A percentile compares a stretch with the other conserved stretches of the same genome.
phyloP scores from a whole-genome alignment of 2,797 vertebrate species.

The Cynodonichthys magdalenae region DNA sequence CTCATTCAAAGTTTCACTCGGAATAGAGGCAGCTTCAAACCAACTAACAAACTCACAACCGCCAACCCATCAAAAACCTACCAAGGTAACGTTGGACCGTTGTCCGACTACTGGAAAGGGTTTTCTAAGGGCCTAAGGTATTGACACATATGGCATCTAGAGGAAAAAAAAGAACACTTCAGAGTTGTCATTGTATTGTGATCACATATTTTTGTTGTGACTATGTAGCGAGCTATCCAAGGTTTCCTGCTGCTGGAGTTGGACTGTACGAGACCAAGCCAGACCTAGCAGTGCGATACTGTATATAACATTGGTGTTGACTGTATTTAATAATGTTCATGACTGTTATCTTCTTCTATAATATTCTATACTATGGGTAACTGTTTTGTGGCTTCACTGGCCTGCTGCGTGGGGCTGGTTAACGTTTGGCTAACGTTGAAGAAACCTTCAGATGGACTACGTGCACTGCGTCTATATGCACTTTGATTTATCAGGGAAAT shows the following conservation, averaged over 20 bases:
- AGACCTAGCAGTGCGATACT: conserved; percentile 94
- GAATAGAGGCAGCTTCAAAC: conserved; percentile 87
- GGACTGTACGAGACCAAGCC: conserved; percentile 81
- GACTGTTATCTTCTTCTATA: conserved; percentile 95
- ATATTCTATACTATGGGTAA: conserved; percentile 89
- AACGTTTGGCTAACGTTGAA: conserved; percentile 79
- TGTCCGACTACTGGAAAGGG: conserved; percentile 72
- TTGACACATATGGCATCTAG: conserved; percentile 69
- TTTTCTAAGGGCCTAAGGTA: conserved; percentile 78
- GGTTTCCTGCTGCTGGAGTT: conserved; percentile 86
- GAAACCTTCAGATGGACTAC: conserved; percentile 90
- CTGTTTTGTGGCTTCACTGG: conserved; percentile 92
- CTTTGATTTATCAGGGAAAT: conserved; percentile 99
- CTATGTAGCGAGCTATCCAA: conserved; percentile 90
- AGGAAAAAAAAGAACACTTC: conserved; percentile 86
- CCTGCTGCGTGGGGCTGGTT: conserved; percentile 86
- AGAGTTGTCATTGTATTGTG: conserved; percentile 93
- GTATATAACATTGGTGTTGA: conserved; percentile 96
- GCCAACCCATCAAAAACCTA: conserved; percentile 77
- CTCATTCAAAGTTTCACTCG: conserved; percentile 81
- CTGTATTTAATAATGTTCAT: conserved; percentile 94
- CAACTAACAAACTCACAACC: conserved; percentile 81
- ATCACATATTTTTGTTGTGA: conserved; percentile 95
- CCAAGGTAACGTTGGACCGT: conserved; percentile 71
- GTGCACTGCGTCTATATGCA: conserved; percentile 98